Base-by-base conservation (phyloP, 2,888 invertebrate species). In the Amiota minor region DNA sequence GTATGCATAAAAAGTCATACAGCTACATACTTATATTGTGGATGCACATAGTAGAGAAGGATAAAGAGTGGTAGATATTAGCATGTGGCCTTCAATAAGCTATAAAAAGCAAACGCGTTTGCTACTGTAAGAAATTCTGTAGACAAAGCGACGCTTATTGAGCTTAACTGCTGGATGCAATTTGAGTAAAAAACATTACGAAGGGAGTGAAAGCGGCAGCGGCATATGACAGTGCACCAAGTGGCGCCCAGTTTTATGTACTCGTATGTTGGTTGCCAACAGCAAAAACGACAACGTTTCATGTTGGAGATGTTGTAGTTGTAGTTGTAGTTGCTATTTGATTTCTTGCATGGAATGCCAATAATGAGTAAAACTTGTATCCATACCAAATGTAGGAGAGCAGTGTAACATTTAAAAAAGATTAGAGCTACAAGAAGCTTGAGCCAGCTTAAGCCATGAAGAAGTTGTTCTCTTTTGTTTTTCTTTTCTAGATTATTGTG, bases 191-290 rank as follows among this genome's bases (percentile, higher is more conserved):
- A 35, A 35, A 35, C 35, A 35, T 35, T 35, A 35, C 6, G 35
- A 35, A 35, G 11, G 59, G 59, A 9, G 59, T 10, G 20, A 18
- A 8, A 16, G 20, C 18, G 10, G 18, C 20, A 20, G 68, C 35
- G 65, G 55, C 47, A 47, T 16, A 35, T 8, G 35, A 35, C 35
- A 20, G 56, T 14, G 61, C 62, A 69, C 61, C 53, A 35, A 68
- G 76, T 80, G 81, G 79, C 78, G 82, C 79, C 76, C 81, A 74
- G 79, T 76, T 76, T 82, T 75, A 68, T 55, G 35, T 35, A 35
- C 35, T 35, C 35, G 35, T 35, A 35, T 35, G 70, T 45, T 70
- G 69, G n/a, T 45, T 12, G 62, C 35, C 23, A 35, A 50, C 50
- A 64, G 61, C 35, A 45, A 64, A 47, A 35, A 9, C 50, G 35